Conservation (phyloP, 2,888 invertebrate genomes). For the Lasioglossum marginatum region DNA sequence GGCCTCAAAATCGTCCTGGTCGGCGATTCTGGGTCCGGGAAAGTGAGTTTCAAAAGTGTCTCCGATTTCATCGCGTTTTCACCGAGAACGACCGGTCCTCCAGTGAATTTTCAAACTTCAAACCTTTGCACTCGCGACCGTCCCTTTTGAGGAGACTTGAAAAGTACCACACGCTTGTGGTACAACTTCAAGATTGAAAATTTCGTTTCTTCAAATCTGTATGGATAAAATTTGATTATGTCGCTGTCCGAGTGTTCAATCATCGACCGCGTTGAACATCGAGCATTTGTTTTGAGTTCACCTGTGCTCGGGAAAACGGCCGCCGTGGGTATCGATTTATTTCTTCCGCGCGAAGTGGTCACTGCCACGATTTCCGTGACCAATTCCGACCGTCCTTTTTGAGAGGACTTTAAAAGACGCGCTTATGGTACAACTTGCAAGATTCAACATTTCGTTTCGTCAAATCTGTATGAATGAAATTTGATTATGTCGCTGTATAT, state of each 20-base stretch:
- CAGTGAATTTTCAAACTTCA: neutral
- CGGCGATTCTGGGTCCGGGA: slow-evolving; percentile 93
- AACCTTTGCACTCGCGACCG: neutral
- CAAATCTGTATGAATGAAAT: neutral
- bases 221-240: neutral
- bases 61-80: neutral
- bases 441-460: neutral
- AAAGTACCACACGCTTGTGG: too few species aligned
- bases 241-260: too few species aligned
- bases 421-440: too few species aligned
- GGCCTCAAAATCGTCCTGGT: slow-evolving; percentile 92
- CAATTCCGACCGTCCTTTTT: neutral
- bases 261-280: too few species aligned
- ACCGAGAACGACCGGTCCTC: neutral
- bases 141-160: neutral
- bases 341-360: too few species aligned
- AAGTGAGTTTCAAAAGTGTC: slow-evolving; percentile 88
- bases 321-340: too few species aligned
- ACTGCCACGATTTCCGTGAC: too few species aligned
- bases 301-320: too few species aligned
- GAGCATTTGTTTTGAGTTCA: too few species aligned
- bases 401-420: too few species aligned
- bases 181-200: too few species aligned
- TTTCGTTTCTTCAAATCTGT: neutral
- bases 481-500: too few species aligned